A percentile compares a stretch with the other conserved stretches of the same genome.
phyloP scores from a whole-genome alignment of 2,797 vertebrate genomes.

The Propithecus perrieri region DNA sequence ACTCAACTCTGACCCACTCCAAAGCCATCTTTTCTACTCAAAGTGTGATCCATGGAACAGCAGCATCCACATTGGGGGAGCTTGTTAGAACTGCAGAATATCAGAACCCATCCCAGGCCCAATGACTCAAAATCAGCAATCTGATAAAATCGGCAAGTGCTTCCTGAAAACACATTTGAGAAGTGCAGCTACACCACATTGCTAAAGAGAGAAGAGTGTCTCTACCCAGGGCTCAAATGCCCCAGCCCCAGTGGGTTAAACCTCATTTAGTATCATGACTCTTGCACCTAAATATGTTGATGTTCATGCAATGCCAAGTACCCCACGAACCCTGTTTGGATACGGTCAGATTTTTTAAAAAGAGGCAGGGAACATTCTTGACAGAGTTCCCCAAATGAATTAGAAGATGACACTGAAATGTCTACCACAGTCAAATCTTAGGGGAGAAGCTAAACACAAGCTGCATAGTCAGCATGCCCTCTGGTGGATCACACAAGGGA shows the following conservation, averaged over 20 bases:
- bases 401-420: background rate
- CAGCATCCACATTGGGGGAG: background rate
- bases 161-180: background rate
- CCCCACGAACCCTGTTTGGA: background rate
- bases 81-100: background rate
- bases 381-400: slow-evolving; percentile 9
- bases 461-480: background rate
- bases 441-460: background rate
- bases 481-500: background rate
- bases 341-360: background rate
- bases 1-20: background rate
- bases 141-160: background rate
- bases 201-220: background rate
- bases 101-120: background rate
- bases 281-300: background rate
- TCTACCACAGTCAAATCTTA: slow-evolving; percentile 13
- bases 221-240: background rate
- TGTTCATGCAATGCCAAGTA: background rate
- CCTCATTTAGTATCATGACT: background rate
- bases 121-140: background rate
- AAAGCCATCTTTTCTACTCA: background rate
- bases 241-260: background rate
- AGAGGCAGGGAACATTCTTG: background rate
- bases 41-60: accelerated
- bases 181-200: background rate